Conservation (phyloP, 1,140 invertebrate species). For the Lepidurus couesii region DNA sequence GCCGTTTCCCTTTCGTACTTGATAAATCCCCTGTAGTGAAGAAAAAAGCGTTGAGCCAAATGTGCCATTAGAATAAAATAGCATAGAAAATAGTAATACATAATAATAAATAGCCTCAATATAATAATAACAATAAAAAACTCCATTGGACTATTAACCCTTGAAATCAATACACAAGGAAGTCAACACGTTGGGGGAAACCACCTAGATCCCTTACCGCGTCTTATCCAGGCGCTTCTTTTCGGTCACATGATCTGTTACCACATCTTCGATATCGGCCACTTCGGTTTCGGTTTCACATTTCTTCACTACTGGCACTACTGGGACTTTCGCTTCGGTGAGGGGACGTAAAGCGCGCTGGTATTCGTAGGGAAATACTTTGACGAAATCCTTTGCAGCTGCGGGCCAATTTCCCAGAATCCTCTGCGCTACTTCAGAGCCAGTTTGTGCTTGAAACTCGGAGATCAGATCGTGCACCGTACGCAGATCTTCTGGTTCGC, state of each 20-base stretch:
- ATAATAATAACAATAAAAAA: neutral
- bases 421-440: slow-evolving; percentile 72
- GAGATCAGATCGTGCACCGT: slow-evolving; percentile 70
- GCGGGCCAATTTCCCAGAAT: slow-evolving; percentile 77
- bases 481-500: slow-evolving; percentile 69
- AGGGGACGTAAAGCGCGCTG: slow-evolving; percentile 78
- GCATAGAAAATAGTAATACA: neutral
- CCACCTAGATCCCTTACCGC: slow-evolving; percentile 27
- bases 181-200: neutral
- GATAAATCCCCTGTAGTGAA: slow-evolving; percentile 72
- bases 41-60: slow-evolving; percentile 25
- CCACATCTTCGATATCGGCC: slow-evolving; percentile 81
- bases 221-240: slow-evolving; percentile 62
- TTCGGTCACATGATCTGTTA: slow-evolving; percentile 66
- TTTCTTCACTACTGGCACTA: slow-evolving; percentile 44
- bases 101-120: neutral
- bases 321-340: slow-evolving; percentile 48
- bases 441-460: slow-evolving; percentile 87
- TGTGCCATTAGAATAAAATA: neutral
- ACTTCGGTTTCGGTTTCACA: slow-evolving; percentile 50
- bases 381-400: slow-evolving; percentile 75
- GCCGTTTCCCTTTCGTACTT: slow-evolving; percentile 86
- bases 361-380: slow-evolving; percentile 97
- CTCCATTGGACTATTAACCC: neutral
- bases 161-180: neutral